Conservation (phyloP, 2,888 invertebrate genomes). For the Phymatocera aterrima region DNA sequence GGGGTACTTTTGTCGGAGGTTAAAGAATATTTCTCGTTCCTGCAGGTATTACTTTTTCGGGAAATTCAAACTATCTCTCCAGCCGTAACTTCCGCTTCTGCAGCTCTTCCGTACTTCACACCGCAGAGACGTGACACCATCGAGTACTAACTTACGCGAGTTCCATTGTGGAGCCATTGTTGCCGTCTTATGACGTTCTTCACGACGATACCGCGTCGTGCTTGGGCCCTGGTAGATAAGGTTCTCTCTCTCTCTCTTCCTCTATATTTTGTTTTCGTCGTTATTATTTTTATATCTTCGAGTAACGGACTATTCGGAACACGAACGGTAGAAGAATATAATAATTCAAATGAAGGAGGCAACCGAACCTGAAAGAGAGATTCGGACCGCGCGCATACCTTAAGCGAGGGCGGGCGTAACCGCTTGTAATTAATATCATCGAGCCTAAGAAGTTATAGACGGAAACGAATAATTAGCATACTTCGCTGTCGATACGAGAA, state of each 20-base stretch:
- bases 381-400: neutral
- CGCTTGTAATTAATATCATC: constrained; percentile 43
- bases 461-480: constrained; percentile 45
- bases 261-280: neutral
- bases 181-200: no score
- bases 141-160: no score
- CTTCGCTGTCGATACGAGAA: constrained; percentile 43
- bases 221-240: neutral
- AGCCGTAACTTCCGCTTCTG: no score
- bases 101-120: no score
- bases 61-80: neutral
- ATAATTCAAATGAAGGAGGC: constrained; percentile 32
- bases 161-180: no score
- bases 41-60: neutral
- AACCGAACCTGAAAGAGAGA: constrained; percentile 21
- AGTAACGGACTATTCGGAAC: constrained; percentile 17
- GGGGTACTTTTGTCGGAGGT: constrained; percentile 17
- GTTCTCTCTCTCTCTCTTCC: neutral
- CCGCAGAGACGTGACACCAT: no score
- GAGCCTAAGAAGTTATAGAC: constrained; percentile 35
- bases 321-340: constrained; percentile 14
- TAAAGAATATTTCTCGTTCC: neutral
- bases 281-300: neutral
- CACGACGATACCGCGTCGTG: no score
- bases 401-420: constrained; percentile 41